These are phyloP conservation scores for Ophiothrix spiculata DNA, from an alignment of 35 echinoderm and acorn worm genomes.

Conservation along the genomic window DNA sequence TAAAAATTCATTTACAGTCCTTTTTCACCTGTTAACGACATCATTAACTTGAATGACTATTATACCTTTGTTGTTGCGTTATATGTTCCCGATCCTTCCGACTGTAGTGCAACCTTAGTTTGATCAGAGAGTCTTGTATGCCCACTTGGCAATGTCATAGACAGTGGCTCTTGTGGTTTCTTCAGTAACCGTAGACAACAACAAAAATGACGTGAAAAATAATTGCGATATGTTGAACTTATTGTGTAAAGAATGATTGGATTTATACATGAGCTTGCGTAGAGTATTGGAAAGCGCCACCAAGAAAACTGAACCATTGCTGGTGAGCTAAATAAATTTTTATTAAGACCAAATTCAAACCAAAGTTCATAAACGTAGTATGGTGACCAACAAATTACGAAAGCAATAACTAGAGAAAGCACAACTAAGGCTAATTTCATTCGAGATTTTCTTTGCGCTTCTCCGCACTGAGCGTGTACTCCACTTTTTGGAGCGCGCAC, in stretches of 20 bases:
- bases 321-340: not conserved
- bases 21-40: too few species aligned
- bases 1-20: too few species aligned
- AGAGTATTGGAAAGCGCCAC: conserved; percentile 3
- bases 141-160: not conserved
- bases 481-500: not conserved
- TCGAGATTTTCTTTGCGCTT: conserved; percentile 1
- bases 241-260: not conserved
- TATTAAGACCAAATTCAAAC: not conserved
- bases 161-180: not conserved
- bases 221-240: not conserved
- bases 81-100: not conserved
- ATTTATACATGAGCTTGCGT: not conserved
- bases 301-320: not conserved
- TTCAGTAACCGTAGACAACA: not conserved
- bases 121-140: not conserved
- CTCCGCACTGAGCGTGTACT: not conserved
- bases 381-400: not conserved
- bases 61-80: not conserved
- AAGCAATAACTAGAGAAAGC: not conserved
- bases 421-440: conserved; percentile 3
- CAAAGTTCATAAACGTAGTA: not conserved
- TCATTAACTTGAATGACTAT: too few species aligned
- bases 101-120: not conserved
- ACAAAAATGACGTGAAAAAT: not conserved